phyloP scores from a whole-genome alignment of 2,113 vertebrate genomes.

The Apteryx mantelli region DNA sequence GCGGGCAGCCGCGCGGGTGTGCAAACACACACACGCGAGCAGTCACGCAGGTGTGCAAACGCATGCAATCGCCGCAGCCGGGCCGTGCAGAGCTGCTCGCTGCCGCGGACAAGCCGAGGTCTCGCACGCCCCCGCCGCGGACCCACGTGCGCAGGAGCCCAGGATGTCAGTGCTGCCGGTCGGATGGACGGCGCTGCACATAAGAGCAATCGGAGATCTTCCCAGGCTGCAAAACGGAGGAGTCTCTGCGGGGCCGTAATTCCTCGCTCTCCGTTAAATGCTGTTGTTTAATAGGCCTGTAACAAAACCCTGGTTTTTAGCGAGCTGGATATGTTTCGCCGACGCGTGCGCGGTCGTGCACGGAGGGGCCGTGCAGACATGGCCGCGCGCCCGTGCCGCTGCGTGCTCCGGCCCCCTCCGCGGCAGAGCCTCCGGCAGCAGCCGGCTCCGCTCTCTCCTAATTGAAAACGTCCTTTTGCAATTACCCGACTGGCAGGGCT shows the following conservation, averaged over 20 bases:
- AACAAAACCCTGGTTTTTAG: background rate
- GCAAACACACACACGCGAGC: background rate
- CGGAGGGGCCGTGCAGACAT: background rate
- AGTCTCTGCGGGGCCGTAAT: background rate
- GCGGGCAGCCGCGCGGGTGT: background rate
- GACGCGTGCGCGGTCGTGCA: background rate
- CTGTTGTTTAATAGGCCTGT: constrained; percentile 5
- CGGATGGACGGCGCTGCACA: too few relatives aligned
- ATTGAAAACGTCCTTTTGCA: constrained; percentile 44
- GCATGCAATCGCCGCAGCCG: too few relatives aligned
- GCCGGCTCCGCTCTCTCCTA: background rate
- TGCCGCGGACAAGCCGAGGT: too few relatives aligned
- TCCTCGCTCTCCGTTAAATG: constrained; percentile 17
- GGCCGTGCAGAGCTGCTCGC: too few relatives aligned
- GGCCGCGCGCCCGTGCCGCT: background rate
- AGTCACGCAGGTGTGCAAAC: too few relatives aligned
- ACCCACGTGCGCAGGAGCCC: too few relatives aligned
- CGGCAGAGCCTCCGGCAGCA: too few relatives aligned
- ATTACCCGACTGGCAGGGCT: constrained; percentile 33
- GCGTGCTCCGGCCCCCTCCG: too few relatives aligned
- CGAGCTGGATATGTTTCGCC: background rate
- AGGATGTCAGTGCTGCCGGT: too few relatives aligned
- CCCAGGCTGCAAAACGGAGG: background rate
- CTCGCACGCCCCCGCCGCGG: too few relatives aligned
- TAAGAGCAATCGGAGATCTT: background rate